Percentiles rank a stretch among this genome's conserved stretches.
These are phyloP conservation scores for Euzetes globulus DNA, from an alignment of 2,888 invertebrate species.

Conservation along the genomic window DNA sequence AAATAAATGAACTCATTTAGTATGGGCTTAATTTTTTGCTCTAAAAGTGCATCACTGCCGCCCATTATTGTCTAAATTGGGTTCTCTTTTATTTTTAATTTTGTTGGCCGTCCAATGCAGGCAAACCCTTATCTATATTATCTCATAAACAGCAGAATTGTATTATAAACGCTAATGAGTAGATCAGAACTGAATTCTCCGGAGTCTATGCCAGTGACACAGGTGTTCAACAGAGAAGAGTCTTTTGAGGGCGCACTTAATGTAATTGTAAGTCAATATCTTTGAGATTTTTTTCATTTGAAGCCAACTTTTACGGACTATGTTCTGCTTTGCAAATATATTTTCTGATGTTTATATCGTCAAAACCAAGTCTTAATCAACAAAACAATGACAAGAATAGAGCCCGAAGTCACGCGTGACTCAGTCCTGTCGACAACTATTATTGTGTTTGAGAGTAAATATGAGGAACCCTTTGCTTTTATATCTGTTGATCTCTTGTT, in stretches of 20 bases:
- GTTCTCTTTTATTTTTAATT: not conserved
- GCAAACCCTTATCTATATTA: not conserved
- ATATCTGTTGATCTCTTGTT: conserved; percentile 15
- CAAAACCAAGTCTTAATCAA: not conserved
- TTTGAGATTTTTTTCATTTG: too few relatives aligned
- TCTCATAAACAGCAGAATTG: not conserved
- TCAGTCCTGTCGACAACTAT: conserved; percentile 1
- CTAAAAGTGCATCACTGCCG: not conserved
- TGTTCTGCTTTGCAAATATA: not conserved
- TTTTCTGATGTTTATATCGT: not conserved
- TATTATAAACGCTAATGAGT: not conserved
- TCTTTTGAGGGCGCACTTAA: not conserved
- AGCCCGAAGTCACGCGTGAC: not conserved
- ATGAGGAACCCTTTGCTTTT: not conserved
- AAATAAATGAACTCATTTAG: conserved; percentile 17
- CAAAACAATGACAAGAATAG: not conserved
- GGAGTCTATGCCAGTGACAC: not conserved
- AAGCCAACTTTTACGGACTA: too few relatives aligned
- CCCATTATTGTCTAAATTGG: not conserved
- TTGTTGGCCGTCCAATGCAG: not conserved
- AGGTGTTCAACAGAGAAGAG: conserved; percentile 1
- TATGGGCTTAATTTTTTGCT: not conserved
- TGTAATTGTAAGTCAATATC: too few relatives aligned
- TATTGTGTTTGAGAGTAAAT: not conserved
- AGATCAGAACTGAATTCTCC: not conserved